Evolutionary conservation across 2,888 invertebrate species (phyloP), one percentile per base, ranked within the genome.

Genomic region (Drosophila paramelanica): DNA sequence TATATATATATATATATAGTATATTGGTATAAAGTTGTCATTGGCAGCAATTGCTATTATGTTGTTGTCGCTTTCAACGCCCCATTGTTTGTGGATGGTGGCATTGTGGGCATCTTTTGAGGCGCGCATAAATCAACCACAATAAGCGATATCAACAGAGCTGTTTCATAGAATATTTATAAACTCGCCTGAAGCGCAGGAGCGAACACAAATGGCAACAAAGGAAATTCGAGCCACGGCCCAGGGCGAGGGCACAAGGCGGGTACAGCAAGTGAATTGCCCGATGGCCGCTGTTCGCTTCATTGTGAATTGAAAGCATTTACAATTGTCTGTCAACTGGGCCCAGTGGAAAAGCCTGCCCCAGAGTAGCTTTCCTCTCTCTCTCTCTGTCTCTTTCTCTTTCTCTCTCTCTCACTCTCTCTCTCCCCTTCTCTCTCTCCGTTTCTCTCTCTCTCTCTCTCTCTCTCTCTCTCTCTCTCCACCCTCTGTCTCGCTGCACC

Each of bases 91-190:
- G 56, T 8, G 27, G 13, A 14, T 5, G 11, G 13, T 0, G 27
- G 5, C 23, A 20, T 4, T 11, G 49, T 31, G 17, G 42, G 52
- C 51, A 50, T 56, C 61, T 59, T 77, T 50, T 73, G 73, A 60
- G 55, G 64, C 46, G 52, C 33, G 76, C 78, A 87, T 81, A 84
- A 84, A 84, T 84, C 81, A 84, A 70, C 87, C 84, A 45, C 84
- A 84, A 80, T 74, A 76, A 81, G 69, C 72, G 60, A 69, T 73
- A 78, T 78, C 78, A 78, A 66, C 73, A 77, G 65, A 46, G 49
- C 42, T 70, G 55, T 71, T 67, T 76, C 56, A 81, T 80, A 73
- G 73, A 84, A 84, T 80, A 87, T 84, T 84, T 81, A 87, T 76
- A 80, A 78, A 60, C 57, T 72, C 72, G 55, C 59, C 36, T 27